Conservation (phyloP, 2,113 vertebrate species). For the Emberiza fucata region DNA sequence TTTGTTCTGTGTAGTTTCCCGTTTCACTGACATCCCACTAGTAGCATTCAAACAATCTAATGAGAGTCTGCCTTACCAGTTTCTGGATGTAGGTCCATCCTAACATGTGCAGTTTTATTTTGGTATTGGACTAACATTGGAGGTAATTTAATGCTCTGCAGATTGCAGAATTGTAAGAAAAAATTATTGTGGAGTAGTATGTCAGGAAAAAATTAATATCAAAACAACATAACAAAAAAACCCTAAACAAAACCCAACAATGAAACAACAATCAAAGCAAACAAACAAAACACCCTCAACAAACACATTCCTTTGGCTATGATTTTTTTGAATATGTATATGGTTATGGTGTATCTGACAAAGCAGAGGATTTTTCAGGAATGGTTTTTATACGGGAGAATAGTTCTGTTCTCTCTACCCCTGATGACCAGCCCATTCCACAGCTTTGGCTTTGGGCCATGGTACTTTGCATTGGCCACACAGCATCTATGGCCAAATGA, state of each 20-base stretch:
- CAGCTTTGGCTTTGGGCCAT: background rate
- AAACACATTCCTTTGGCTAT: background rate
- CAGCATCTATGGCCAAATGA: rapidly evolving
- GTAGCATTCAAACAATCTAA: background rate
- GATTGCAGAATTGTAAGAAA: background rate
- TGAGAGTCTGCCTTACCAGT: background rate
- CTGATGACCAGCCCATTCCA: rapidly evolving
- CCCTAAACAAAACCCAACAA: background rate
- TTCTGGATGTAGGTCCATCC: background rate
- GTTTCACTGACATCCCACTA: background rate
- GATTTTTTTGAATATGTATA: background rate
- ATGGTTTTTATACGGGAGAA: rapidly evolving
- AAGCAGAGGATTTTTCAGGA: background rate
- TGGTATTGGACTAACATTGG: background rate
- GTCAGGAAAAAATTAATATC: background rate
- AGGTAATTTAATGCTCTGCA: background rate
- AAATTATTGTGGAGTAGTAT: background rate
- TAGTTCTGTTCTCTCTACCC: rapidly evolving
- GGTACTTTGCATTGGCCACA: rapidly evolving
- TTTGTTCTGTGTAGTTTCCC: background rate
- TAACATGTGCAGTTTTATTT: background rate
- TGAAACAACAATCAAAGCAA: background rate
- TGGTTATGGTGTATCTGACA: background rate
- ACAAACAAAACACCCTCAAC: background rate
- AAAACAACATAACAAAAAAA: background rate